Base-by-base conservation (phyloP, 2,113 vertebrate species). In the Anarhynchus alexandrinus region DNA sequence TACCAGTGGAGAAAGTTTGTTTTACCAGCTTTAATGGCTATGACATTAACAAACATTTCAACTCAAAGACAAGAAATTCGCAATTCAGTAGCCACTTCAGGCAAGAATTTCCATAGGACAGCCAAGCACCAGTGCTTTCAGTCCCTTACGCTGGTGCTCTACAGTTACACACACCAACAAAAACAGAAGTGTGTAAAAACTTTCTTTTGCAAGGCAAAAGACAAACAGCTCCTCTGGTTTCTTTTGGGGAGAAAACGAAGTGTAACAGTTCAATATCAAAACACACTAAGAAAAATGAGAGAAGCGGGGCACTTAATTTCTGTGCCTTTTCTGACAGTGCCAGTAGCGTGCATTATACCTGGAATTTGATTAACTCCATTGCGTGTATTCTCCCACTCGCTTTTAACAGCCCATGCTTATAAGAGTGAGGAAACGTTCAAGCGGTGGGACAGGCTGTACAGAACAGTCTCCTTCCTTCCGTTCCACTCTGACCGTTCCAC, bases 231-330 rank as follows among this genome's bases (percentile, higher is more conserved):
- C 61, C 59, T 84, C 49, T 6, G 14, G 7, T 52, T 91, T 57
- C 55, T 84, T 49, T 43, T 8, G 11, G 15, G 43, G 15, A 93
- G 42, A 92, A 90, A 81, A 71, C 4, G 0, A 52, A 21, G 16
- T 11, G 0, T 11, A 52, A 55, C 16, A 77, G 32, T 8, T 69
- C 2, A 0, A 7, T 61, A 55, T 2, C 1, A 2, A 87, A 83
- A 71, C 10, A 54, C 23, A 14, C 13, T 17, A 27, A 21, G 19
- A 45, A 70, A 77, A 88, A 55, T 2, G 11, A 1, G 6, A 26
- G 15, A 36, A 59, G 27, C 10, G 9, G 16, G 34, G 7, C 40
- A n/a, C 40, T 69, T 58, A 1, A 18, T 17, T 90, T 30, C 42
- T 36, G 27, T 30, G 47, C 40, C 11, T 69, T 57, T 52, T 22